Evolutionary conservation across 2,797 vertebrate genomes (phyloP).

Genomic region (Lithobates pipiens): DNA sequence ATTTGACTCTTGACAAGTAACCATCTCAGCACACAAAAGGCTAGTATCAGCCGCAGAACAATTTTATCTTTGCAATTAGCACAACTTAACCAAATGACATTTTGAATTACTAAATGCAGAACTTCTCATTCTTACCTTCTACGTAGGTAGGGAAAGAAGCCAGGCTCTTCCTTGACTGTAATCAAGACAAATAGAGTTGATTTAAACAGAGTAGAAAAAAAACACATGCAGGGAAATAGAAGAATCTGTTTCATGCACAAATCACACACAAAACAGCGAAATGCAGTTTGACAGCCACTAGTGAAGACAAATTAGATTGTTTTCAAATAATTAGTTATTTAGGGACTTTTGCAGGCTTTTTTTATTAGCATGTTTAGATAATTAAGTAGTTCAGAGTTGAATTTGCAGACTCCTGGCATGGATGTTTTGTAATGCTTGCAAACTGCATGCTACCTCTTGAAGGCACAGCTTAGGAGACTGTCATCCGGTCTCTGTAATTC

Average conservation of each 20-base stretch:
- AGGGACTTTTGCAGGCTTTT: slow-evolving; percentile 33
- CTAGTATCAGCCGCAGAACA: too few relatives aligned
- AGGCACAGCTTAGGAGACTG: slow-evolving; percentile 47
- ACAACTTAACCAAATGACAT: slow-evolving; percentile 2
- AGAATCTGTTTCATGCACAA: slow-evolving; percentile 60
- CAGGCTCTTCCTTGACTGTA: slow-evolving; percentile 91
- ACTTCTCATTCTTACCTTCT: slow-evolving; percentile 86
- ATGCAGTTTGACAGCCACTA: slow-evolving; percentile 42
- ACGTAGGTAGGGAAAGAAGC: slow-evolving; percentile 96
- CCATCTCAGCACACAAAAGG: too few relatives aligned
- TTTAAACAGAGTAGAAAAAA: slow-evolving; percentile 70
- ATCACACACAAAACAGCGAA: slow-evolving; percentile 39
- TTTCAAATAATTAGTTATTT: slow-evolving; percentile 54
- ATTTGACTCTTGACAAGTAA: too few relatives aligned
- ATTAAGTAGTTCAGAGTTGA: slow-evolving; percentile 39
- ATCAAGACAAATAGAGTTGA: slow-evolving; percentile 75
- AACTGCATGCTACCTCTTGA: slow-evolving; percentile 58
- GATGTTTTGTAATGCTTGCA: slow-evolving; percentile 39
- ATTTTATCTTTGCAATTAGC: background rate
- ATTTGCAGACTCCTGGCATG: slow-evolving; percentile 43
- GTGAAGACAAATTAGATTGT: slow-evolving; percentile 58
- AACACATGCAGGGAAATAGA: slow-evolving; percentile 65
- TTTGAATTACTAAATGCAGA: background rate
- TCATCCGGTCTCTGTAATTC: slow-evolving; percentile 13
- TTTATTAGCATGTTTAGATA: slow-evolving; percentile 46